phyloP scores from a whole-genome alignment of 1,140 invertebrate genomes.

The Eufriesea mexicana region DNA sequence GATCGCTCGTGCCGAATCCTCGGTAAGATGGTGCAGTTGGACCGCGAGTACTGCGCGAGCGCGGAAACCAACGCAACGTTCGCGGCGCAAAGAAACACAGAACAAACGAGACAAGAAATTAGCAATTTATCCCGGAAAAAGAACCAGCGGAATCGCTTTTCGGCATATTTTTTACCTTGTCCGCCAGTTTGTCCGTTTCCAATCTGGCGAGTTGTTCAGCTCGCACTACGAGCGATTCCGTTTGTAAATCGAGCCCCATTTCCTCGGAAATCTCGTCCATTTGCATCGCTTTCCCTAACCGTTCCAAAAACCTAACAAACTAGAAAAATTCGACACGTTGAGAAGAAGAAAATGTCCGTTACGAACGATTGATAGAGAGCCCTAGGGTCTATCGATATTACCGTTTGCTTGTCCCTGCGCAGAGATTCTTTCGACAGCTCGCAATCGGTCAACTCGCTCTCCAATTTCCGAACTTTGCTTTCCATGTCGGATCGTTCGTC shows the following conservation, averaged over 20 bases:
- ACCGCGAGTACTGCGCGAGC: slow-evolving; percentile 85
- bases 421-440: slow-evolving; percentile 86
- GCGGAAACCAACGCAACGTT: slow-evolving; percentile 66
- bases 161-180: slow-evolving; percentile 84
- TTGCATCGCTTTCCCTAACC: slow-evolving; percentile 87
- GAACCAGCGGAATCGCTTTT: neutral
- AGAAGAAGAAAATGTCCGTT: too few relatives aligned
- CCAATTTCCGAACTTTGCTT: slow-evolving; percentile 87
- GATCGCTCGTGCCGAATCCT: slow-evolving; percentile 88
- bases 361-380: neutral
- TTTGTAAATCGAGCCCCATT: slow-evolving; percentile 90
- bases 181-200: slow-evolving; percentile 90
- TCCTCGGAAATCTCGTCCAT: slow-evolving; percentile 91
- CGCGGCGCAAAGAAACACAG: slow-evolving; percentile 56
- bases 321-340: slow-evolving; percentile 71
- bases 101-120: slow-evolving; percentile 53
- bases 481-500: slow-evolving; percentile 87
- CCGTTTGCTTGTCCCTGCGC: slow-evolving; percentile 86
- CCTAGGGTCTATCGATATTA: slow-evolving; percentile 76
- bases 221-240: slow-evolving; percentile 88
- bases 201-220: slow-evolving; percentile 90
- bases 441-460: slow-evolving; percentile 86
- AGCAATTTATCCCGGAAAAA: slow-evolving; percentile 4
- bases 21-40: slow-evolving; percentile 87
- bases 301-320: slow-evolving; percentile 89